Evolutionary conservation across 1,140 invertebrate genomes (phyloP).

Genomic region (Gryllus bimaculatus): DNA sequence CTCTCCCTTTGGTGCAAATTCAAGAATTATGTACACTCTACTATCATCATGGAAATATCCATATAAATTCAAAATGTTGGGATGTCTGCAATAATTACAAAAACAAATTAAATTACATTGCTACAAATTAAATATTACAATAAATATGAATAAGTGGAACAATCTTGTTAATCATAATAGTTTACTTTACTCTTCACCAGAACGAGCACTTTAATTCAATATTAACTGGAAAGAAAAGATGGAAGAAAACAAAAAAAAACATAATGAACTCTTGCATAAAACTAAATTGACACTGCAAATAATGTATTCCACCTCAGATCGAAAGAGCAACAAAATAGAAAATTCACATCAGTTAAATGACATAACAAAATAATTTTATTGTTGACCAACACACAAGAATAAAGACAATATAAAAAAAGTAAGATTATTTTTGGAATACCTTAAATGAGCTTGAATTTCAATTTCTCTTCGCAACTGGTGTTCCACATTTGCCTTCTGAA

Average conservation of each 20-base stretch:
- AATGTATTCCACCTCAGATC: neutral
- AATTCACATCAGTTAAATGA: neutral
- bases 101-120: neutral
- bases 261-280: no score
- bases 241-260: no score
- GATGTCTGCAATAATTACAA: slow-evolving; percentile 52
- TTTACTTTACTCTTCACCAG: no score
- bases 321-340: neutral
- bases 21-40: slow-evolving; percentile 87
- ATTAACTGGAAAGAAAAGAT: no score
- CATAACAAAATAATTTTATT: neutral
- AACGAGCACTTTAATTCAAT: no score
- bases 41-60: slow-evolving; percentile 91
- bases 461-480: slow-evolving; percentile 90
- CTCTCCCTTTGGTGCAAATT: slow-evolving; percentile 86
- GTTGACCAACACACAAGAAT: neutral
- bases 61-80: slow-evolving; percentile 87
- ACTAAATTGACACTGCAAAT: no score
- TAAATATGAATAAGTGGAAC: neutral
- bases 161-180: neutral
- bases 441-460: slow-evolving; percentile 80
- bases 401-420: neutral
- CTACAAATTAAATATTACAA: neutral
- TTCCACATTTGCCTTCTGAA: slow-evolving; percentile 76
- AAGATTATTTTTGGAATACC: slow-evolving; percentile 32